phyloP scores from a whole-genome alignment of 1,140 invertebrate genomes.

The Caerostris darwini region DNA sequence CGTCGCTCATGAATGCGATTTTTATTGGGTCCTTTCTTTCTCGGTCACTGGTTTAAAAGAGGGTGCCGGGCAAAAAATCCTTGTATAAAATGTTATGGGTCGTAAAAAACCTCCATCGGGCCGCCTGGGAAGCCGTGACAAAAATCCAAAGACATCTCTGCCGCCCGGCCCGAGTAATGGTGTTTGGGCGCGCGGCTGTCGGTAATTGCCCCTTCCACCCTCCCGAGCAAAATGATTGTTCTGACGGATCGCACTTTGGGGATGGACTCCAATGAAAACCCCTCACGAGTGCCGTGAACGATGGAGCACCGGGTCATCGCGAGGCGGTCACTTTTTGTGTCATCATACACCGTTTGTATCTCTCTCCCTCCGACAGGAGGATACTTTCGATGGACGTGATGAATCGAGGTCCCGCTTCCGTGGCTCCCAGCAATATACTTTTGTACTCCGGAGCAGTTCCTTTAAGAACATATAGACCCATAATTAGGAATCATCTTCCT shows the following conservation, averaged over 20 bases:
- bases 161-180: slow-evolving; percentile 49
- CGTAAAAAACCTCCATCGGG: slow-evolving; percentile 75
- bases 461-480: not conserved
- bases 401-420: not conserved
- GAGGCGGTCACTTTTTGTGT: slow-evolving; percentile 61
- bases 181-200: slow-evolving; percentile 50
- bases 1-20: slow-evolving; percentile 76
- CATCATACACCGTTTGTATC: slow-evolving; percentile 38
- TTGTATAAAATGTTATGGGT: slow-evolving; percentile 77
- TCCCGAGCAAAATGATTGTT: slow-evolving; percentile 61
- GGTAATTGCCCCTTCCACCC: slow-evolving; percentile 36
- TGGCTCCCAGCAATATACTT: too few relatives aligned
- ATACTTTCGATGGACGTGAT: not conserved
- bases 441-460: too few relatives aligned
- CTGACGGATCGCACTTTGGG: slow-evolving; percentile 59
- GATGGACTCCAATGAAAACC: slow-evolving; percentile 47
- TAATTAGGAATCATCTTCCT: not conserved
- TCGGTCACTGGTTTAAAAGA: slow-evolving; percentile 78
- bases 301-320: slow-evolving; percentile 34
- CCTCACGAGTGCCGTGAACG: slow-evolving; percentile 21
- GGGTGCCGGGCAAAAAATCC: slow-evolving; percentile 67
- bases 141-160: slow-evolving; percentile 72
- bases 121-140: slow-evolving; percentile 74
- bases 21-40: slow-evolving; percentile 76
- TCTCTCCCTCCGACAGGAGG: slow-evolving; percentile 16